Base-by-base conservation (phyloP, 2,888 invertebrate species). In the Agrilus mali region DNA sequence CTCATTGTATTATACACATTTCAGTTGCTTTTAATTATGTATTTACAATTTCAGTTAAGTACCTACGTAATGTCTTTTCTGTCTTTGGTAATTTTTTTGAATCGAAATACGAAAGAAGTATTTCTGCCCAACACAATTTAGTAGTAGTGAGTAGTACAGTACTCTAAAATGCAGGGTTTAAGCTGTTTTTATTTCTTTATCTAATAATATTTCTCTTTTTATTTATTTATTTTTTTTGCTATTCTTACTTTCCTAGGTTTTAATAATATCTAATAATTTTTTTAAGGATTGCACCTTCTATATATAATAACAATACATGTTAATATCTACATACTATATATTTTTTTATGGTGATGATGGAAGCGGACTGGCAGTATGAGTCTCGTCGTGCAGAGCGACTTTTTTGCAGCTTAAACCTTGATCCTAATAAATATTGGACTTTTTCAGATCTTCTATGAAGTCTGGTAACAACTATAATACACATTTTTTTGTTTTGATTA, bases 391-490 rank as follows among this genome's bases (percentile, higher is more conserved):
- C 35, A 38, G 32, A 38, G 43, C 13, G 35, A 33, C 22, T 17
- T 16, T 39, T 42, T 41, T 38, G 52, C 61, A 64, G 65, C 66
- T 66, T 65, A 65, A 66, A 65, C 66, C 65, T 65, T 63, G 61
- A 59, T 56, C 50, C 52, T 64, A 62, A 65, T 66, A 66, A 66
- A 64, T 65, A 66, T 66, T 66, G 66, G 66, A 66, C 66, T 60
- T 62, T 55, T 48, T 46, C 48, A 48, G 48, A 48, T 48, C 12
- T 46, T 39, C 44, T 27, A 8, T 31, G 20, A 15, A 17, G 15
- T 37, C 37, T 37, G 37, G 37, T 37, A 37, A 20, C 13, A 13
- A 10, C 27, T 27, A 27, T n/a, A n/a, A n/a, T 10, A 27, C 27
- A 27, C 27, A 27, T 10, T 27, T 27, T 27, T 10, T 27, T 10